Evolutionary conservation across 2,113 vertebrate species (phyloP), one percentile per base, ranked within the genome.

Genomic region (Myxocyprinus asiaticus): DNA sequence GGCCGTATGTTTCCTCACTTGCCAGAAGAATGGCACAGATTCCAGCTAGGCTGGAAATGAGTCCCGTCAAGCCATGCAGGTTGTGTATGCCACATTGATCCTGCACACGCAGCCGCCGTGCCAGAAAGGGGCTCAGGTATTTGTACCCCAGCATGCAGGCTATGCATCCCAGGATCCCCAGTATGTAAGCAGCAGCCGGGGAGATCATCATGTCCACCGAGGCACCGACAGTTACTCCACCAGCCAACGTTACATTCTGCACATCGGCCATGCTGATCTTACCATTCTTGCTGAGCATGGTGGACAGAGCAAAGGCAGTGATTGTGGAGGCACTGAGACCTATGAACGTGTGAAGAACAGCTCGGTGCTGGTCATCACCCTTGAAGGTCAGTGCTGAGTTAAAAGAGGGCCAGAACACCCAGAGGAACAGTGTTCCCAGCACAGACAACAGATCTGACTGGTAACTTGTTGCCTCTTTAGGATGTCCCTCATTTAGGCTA

Each of bases 321-420:
- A 95, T 59, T 0, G 91, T 88, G 0, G 94, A 88, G 22, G 94
- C 89, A 0, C 93, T 93, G 56, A 95, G 91, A 15, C 93, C 91
- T 12, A 95, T 90, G 56, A 95, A 89, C 0, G 95, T 95, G 90
- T 95, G 94, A 12, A 96, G 89, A 70, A 95, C 89, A 68, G 94
- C 94, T 0, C 90, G 85, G 83, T 94, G 94, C 83, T 96, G 95
- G 76, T 91, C 90, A 0, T 94, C 90, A 0, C 92, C 93, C 0
- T 85, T 90, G 0, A 90, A 87, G 70, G 92, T 90, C 47, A 94
- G 75, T 1, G 92, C 89, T 0, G 94, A 93, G 86, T 95, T 93
- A 2, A 96, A 96, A 3, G 94, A 94, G 5, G 94, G 94, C 94
- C 94, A 95, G 84, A 95, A 96, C 44, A 96, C 94, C 94, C 95